These are phyloP conservation scores for Xiphophorus birchmanni DNA, from an alignment of 2,797 vertebrate genomes.

Conservation along the genomic window DNA sequence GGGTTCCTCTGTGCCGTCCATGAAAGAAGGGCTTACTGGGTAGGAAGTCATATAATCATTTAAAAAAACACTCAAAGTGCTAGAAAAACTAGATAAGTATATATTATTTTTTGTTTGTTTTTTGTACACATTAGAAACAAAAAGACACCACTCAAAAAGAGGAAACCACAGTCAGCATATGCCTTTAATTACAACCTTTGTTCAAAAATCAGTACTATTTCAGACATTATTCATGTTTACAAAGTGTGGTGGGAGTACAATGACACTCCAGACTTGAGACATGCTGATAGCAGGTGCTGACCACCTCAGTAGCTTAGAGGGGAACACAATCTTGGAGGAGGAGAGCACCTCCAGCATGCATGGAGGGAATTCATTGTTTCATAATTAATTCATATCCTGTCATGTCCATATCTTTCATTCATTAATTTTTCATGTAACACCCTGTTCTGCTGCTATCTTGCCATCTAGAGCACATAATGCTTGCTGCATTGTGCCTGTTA, in stretches of 20 bases:
- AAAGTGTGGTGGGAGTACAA: slow-evolving; percentile 9
- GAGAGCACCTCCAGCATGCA: slow-evolving; percentile 31
- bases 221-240: slow-evolving; percentile 5
- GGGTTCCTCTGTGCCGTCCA: not conserved
- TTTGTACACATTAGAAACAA: not conserved
- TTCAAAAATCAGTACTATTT: not conserved
- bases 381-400: slow-evolving; percentile 70
- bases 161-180: not conserved
- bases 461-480: slow-evolving; percentile 35
- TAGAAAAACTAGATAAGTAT: not conserved
- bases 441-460: slow-evolving; percentile 46
- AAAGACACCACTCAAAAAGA: not conserved
- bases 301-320: slow-evolving; percentile 1
- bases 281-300: slow-evolving; percentile 24
- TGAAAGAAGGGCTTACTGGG: not conserved
- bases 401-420: slow-evolving; percentile 57
- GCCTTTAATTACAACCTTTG: not conserved
- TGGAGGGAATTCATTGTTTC: slow-evolving; percentile 47
- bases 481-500: slow-evolving; percentile 27
- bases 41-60: not conserved
- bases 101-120: not conserved
- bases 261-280: slow-evolving; percentile 1
- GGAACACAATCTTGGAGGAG: slow-evolving; percentile 32
- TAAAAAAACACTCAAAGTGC: not conserved
- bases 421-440: slow-evolving; percentile 61